Percentiles rank a stretch among this genome's conserved stretches.
Conservation (phyloP, 2,797 vertebrate genomes). For the Lutjanus campechanus region DNA sequence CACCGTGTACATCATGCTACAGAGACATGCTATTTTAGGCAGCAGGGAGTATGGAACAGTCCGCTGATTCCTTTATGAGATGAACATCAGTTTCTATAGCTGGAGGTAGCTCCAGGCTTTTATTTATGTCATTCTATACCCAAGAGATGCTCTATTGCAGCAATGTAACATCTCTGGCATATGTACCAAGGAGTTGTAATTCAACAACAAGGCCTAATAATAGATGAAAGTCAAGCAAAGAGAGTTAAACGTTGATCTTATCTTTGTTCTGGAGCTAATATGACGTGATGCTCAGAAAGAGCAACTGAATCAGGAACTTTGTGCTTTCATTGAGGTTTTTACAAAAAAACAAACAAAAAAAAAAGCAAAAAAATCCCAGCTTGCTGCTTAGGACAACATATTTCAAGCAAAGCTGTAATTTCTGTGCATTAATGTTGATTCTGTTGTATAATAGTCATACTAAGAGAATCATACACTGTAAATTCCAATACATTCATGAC, state of each 20-base stretch:
- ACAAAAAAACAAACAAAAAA: not conserved
- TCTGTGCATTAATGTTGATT: not conserved
- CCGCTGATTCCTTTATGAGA: constrained; percentile 58
- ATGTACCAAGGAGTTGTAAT: constrained; percentile 16
- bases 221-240: constrained; percentile 56
- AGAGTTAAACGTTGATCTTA: constrained; percentile 51
- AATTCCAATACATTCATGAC: too few species aligned
- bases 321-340: not conserved
- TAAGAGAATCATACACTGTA: not conserved
- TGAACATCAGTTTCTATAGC: constrained; percentile 56
- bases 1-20: constrained; percentile 59
- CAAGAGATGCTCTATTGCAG: constrained; percentile 48
- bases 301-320: not conserved
- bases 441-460: not conserved
- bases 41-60: constrained; percentile 62
- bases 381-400: not conserved
- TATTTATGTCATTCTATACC: constrained; percentile 58
- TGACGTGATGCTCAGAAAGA: constrained; percentile 13
- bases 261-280: constrained; percentile 36
- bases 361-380: not conserved
- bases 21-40: constrained; percentile 77
- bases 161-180: constrained; percentile 24
- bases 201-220: constrained; percentile 43
- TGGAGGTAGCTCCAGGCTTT: constrained; percentile 39
- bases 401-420: not conserved